A percentile compares a stretch with the other conserved stretches of the same genome.
phyloP scores from a whole-genome alignment of 1,140 invertebrate species.

The Hypsibius dujardini region DNA sequence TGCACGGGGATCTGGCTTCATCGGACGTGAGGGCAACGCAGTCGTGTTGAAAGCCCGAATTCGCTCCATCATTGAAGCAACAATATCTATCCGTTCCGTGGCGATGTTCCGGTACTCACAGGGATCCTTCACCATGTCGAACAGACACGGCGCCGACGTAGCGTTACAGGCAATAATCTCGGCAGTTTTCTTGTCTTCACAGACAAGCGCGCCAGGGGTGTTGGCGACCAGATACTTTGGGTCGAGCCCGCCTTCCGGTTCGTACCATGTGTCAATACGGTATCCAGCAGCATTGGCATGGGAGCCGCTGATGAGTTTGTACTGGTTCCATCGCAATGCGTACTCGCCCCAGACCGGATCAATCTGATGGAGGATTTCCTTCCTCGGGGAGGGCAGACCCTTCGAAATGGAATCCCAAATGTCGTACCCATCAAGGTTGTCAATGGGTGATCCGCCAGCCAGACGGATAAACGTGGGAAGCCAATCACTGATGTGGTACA shows the following conservation, averaged over 20 bases:
- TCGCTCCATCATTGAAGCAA: constrained; percentile 20
- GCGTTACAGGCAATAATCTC: constrained; percentile 39
- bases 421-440: constrained; percentile 45
- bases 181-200: not conserved
- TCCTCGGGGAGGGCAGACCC: not conserved
- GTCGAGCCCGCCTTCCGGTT: constrained; percentile 3
- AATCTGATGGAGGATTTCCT: not conserved
- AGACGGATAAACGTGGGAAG: constrained; percentile 31
- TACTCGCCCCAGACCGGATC: constrained; percentile 4
- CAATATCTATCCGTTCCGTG: constrained; percentile 33
- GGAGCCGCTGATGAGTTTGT: not conserved
- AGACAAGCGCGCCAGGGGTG: not conserved
- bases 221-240: not conserved
- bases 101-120: constrained; percentile 63
- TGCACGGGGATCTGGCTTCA: not conserved
- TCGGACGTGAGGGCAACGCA: not conserved
- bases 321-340: constrained; percentile 8
- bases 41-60: constrained; percentile 18
- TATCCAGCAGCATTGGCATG: constrained; percentile 36
- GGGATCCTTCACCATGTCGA: constrained; percentile 57
- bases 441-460: constrained; percentile 26
- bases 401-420: not conserved
- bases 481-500: constrained; percentile 34
- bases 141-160: constrained; percentile 49
- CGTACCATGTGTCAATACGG: constrained; percentile 27